These are phyloP conservation scores for Callospermophilus lateralis DNA, from an alignment of 2,113 vertebrate species.

Conservation along the genomic window DNA sequence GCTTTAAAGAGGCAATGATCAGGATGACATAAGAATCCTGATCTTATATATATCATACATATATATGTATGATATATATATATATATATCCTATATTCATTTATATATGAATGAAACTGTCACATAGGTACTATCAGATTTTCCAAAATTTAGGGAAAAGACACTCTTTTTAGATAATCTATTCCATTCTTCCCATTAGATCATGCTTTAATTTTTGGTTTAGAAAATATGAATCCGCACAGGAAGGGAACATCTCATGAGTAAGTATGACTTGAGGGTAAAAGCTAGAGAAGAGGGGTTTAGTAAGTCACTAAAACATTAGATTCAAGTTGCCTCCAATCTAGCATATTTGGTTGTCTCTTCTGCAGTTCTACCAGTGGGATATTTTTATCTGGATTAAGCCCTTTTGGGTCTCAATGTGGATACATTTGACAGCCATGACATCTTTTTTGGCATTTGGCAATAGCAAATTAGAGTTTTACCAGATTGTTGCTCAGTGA, in stretches of 20 bases:
- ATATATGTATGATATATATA: too few relatives aligned
- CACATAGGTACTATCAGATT: neutral
- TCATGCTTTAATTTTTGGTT: neutral
- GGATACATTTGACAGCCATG: neutral
- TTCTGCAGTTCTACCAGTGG: neutral
- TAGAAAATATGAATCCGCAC: neutral
- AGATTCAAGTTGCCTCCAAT: neutral
- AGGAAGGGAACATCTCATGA: neutral
- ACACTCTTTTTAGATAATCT: neutral
- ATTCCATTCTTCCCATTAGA: neutral
- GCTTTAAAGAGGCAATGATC: neutral
- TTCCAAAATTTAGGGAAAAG: neutral
- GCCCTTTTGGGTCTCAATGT: neutral
- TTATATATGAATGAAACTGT: neutral
- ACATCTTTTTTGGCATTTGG: neutral
- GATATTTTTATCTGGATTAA: constrained; percentile 11
- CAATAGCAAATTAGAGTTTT: neutral
- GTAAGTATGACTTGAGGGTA: neutral
- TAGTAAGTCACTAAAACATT: neutral
- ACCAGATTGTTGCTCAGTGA: neutral
- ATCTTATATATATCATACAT: neutral
- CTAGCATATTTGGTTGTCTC: neutral
- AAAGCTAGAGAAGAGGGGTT: neutral
- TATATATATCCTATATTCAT: neutral
- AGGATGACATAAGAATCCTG: neutral